These are phyloP conservation scores for Gila robusta DNA, from an alignment of 2,797 vertebrate genomes.

Conservation along the genomic window DNA sequence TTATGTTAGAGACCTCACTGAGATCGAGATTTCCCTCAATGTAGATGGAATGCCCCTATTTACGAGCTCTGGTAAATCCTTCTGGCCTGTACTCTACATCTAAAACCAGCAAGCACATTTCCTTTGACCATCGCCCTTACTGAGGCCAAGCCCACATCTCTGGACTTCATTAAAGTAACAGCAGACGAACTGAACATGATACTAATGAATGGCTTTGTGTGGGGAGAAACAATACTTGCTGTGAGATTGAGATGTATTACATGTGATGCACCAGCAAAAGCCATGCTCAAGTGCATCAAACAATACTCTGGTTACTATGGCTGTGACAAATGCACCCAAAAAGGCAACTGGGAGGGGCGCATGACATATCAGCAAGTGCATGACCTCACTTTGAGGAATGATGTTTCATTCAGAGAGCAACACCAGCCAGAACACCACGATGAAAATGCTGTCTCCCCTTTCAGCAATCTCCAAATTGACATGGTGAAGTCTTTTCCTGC, in stretches of 20 bases:
- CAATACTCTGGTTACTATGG: slow-evolving; percentile 5
- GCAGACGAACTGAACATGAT: background rate
- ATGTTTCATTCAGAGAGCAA: slow-evolving; percentile 22
- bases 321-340: background rate
- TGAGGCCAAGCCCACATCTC: slow-evolving; percentile 11
- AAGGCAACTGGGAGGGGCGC: background rate
- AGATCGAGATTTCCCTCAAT: slow-evolving; percentile 10
- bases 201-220: slow-evolving; percentile 8
- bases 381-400: background rate
- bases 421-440: slow-evolving; percentile 3
- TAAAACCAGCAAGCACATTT: slow-evolving; percentile 21
- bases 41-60: slow-evolving; percentile 14
- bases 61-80: slow-evolving; percentile 16
- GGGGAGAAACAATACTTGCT: background rate
- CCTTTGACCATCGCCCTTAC: background rate
- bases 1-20: slow-evolving; percentile 1
- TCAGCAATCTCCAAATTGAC: background rate
- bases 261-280: background rate
- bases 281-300: slow-evolving; percentile 28
- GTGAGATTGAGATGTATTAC: too few species aligned
- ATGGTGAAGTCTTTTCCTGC: slow-evolving; percentile 4
- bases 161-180: slow-evolving; percentile 21
- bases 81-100: slow-evolving; percentile 18
- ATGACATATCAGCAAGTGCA: background rate
- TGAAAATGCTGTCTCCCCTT: background rate